Conservation (phyloP, 2,888 invertebrate genomes). For the Peribatodes rhomboidaria region DNA sequence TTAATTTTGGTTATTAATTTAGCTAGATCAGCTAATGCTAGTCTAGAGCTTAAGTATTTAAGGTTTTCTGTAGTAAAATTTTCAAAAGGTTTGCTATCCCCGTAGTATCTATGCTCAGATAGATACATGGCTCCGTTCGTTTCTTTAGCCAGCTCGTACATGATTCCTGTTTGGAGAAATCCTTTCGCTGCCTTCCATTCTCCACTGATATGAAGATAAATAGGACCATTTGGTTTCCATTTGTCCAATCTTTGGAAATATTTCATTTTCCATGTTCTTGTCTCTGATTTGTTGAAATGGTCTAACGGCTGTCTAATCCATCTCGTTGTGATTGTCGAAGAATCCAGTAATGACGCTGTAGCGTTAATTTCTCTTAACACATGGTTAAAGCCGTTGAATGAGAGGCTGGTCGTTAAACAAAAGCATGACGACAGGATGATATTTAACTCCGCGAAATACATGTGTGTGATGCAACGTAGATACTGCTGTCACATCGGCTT, state of each 20-base stretch:
- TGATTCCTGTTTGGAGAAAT: conserved; percentile 66
- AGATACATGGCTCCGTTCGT: conserved; percentile 74
- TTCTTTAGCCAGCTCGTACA: conserved; percentile 73
- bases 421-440: conserved; percentile 50
- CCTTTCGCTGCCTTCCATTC: conserved; percentile 64
- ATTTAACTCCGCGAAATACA: conserved; percentile 47
- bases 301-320: conserved; percentile 74
- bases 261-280: conserved; percentile 71
- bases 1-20: conserved; percentile 62
- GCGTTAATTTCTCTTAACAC: conserved; percentile 57
- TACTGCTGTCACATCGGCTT: not conserved
- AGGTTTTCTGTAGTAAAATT: conserved; percentile 63
- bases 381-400: conserved; percentile 60
- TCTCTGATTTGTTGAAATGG: conserved; percentile 67
- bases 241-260: conserved; percentile 70
- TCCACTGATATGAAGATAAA: conserved; percentile 72
- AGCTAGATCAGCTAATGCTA: conserved; percentile 75
- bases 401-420: conserved; percentile 50
- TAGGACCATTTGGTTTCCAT: conserved; percentile 67
- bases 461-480: conserved; percentile 23
- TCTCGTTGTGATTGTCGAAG: conserved; percentile 50
- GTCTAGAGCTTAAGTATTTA: conserved; percentile 69
- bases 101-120: conserved; percentile 78
- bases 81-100: conserved; percentile 71
- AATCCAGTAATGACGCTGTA: conserved; percentile 46